Percentiles rank a stretch among this genome's conserved stretches.
These are phyloP conservation scores for Erebia aethiops DNA, from an alignment of 2,888 invertebrate species.

Conservation along the genomic window DNA sequence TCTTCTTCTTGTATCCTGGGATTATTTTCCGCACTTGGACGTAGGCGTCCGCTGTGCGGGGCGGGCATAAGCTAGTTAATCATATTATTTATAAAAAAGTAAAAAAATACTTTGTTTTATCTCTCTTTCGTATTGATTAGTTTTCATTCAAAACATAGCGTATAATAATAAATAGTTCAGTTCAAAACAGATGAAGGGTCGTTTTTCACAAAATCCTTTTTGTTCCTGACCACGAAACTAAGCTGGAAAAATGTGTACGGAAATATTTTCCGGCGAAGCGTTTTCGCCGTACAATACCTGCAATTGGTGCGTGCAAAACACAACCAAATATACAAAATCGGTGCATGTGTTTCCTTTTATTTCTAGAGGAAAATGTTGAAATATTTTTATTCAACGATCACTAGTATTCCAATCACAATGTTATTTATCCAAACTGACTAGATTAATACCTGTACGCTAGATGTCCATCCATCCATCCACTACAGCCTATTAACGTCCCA, in stretches of 20 bases:
- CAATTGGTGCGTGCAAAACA: background rate
- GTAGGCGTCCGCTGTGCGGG: too few species aligned
- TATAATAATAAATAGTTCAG: slow-evolving; percentile 44
- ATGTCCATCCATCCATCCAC: too few species aligned
- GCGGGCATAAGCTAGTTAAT: too few species aligned
- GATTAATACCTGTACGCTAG: too few species aligned
- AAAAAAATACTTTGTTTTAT: background rate
- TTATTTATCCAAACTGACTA: too few species aligned
- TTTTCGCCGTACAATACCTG: slow-evolving; percentile 31
- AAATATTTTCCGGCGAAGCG: slow-evolving; percentile 39
- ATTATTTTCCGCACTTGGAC: too few species aligned
- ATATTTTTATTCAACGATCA: too few species aligned
- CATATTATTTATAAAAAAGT: too few species aligned
- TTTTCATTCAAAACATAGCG: slow-evolving; percentile 27
- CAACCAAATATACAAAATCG: background rate
- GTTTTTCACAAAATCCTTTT: slow-evolving; percentile 45
- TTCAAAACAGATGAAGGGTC: slow-evolving; percentile 46
- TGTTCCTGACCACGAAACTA: slow-evolving; percentile 44
- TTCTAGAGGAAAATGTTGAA: background rate
- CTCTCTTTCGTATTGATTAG: background rate
- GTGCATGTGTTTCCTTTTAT: background rate
- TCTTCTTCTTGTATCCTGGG: too few species aligned
- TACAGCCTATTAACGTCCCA: too few species aligned
- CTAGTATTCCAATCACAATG: too few species aligned
- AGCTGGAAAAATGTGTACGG: slow-evolving; percentile 42